Percentiles rank a stretch among this genome's conserved stretches.
phyloP scores from a whole-genome alignment of 2,113 vertebrate species.

The Dasypus novemcinctus region DNA sequence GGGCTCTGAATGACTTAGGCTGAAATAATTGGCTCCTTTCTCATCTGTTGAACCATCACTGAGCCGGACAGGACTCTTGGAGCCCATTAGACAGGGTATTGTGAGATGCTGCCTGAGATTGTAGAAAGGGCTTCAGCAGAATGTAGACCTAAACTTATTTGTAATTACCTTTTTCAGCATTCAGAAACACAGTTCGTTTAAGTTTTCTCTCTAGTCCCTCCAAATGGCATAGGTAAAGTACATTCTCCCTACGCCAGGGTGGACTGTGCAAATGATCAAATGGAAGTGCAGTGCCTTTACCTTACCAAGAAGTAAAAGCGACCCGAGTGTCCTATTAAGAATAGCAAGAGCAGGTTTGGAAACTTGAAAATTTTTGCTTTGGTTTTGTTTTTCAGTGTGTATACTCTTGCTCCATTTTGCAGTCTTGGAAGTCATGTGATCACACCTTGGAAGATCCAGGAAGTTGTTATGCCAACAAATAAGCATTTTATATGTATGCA shows the following conservation, averaged over 20 bases:
- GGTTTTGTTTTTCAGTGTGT: background rate
- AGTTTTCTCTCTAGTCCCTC: background rate
- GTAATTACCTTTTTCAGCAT: background rate
- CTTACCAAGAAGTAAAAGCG: slow-evolving; percentile 10
- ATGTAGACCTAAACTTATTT: background rate
- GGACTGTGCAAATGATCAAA: background rate
- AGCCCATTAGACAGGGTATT: slow-evolving; percentile 34
- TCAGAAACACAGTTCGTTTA: background rate
- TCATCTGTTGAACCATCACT: background rate
- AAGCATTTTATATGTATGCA: slow-evolving; percentile 48
- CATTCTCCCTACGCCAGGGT: background rate
- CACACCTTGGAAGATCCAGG: slow-evolving; percentile 65
- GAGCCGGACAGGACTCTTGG: slow-evolving; percentile 9
- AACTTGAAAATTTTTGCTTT: slow-evolving; percentile 15
- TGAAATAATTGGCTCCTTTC: slow-evolving; percentile 60
- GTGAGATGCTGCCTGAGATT: slow-evolving; percentile 28
- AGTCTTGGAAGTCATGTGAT: slow-evolving; percentile 54
- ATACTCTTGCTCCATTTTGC: slow-evolving; percentile 35
- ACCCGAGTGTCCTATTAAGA: slow-evolving; percentile 33
- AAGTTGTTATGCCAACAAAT: slow-evolving; percentile 41
- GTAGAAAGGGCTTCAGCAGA: background rate
- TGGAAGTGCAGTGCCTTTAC: background rate
- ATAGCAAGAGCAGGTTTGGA: slow-evolving; percentile 49
- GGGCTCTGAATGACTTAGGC: slow-evolving; percentile 68
- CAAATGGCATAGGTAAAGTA: slow-evolving; percentile 17